Percentiles rank a stretch among this genome's conserved stretches.
Conservation (phyloP, 2,888 invertebrate species). For the Aphrophora alni region DNA sequence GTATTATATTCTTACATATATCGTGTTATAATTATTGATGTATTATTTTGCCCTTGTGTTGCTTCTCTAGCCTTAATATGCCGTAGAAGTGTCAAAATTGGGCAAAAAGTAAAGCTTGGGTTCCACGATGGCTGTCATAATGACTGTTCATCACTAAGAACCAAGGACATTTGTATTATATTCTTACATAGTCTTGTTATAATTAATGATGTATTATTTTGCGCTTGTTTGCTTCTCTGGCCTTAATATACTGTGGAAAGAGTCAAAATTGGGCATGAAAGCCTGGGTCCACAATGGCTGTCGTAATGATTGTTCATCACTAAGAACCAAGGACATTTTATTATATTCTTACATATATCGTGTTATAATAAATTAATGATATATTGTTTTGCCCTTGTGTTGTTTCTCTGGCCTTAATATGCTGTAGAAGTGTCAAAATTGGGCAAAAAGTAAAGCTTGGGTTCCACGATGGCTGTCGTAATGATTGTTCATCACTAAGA, state of each 20-base stretch:
- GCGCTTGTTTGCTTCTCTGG: not conserved
- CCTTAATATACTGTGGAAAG: not conserved
- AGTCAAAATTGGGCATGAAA: slow-evolving; percentile 21
- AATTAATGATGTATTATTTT: no score
- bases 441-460: slow-evolving; percentile 23
- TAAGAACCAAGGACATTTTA: slow-evolving; percentile 19
- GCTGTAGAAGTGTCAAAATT: not conserved
- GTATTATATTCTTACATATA: no score
- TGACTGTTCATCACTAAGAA: slow-evolving; percentile 23
- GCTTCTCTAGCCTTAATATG: not conserved
- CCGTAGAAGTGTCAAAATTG: not conserved
- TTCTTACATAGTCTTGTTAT: no score
- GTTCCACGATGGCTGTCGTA: slow-evolving; percentile 14
- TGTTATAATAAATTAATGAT: no score
- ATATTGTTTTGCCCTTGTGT: slow-evolving; percentile 24
- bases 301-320: slow-evolving; percentile 7
- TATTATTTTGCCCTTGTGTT: slow-evolving; percentile 25
- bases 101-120: slow-evolving; percentile 22
- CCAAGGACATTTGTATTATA: no score
- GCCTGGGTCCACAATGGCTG: slow-evolving; percentile 16
- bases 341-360: no score
- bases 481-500: slow-evolving; percentile 20
- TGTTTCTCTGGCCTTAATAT: not conserved
- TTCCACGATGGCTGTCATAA: slow-evolving; percentile 11
- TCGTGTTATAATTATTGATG: no score